Evolutionary conservation across 2,797 vertebrate genomes (phyloP).

Genomic region (Falco berigora): DNA sequence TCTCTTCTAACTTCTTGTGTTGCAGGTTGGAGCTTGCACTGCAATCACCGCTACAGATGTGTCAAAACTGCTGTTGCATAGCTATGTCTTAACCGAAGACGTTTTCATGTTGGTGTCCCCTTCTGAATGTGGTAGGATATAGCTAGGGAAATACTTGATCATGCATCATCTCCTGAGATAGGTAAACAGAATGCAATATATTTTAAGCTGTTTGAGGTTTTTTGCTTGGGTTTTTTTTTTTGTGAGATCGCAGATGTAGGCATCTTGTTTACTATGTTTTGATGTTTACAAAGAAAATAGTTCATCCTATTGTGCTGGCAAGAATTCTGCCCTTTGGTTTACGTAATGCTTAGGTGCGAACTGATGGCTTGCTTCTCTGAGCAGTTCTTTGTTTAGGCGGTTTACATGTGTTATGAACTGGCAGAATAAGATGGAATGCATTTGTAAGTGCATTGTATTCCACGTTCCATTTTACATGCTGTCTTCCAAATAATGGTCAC

Average conservation of each 20-base stretch:
- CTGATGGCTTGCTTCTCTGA: not conserved
- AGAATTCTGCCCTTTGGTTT: not conserved
- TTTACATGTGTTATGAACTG: not conserved
- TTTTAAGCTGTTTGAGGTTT: not conserved
- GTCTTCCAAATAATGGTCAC: not conserved
- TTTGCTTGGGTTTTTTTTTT: not conserved
- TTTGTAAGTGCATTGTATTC: not conserved
- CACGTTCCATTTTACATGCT: rapidly evolving
- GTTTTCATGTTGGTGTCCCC: not conserved
- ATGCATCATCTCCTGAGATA: constrained; percentile 26
- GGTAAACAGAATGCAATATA: not conserved
- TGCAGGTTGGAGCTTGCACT: not conserved
- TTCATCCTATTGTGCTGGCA: not conserved
- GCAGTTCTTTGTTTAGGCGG: not conserved
- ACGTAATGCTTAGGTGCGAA: rapidly evolving
- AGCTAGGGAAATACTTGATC: constrained; percentile 21
- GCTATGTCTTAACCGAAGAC: not conserved
- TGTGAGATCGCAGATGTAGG: not conserved
- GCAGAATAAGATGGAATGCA: not conserved
- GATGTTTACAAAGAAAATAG: not conserved
- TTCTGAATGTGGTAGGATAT: constrained; percentile 48
- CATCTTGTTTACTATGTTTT: not conserved
- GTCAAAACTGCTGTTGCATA: not conserved
- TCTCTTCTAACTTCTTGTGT: not conserved
- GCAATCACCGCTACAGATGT: not conserved